Evolutionary conservation across 2,888 invertebrate genomes (phyloP), one percentile per base, ranked within the genome.

Genomic region (Parthenolecanium corni): DNA sequence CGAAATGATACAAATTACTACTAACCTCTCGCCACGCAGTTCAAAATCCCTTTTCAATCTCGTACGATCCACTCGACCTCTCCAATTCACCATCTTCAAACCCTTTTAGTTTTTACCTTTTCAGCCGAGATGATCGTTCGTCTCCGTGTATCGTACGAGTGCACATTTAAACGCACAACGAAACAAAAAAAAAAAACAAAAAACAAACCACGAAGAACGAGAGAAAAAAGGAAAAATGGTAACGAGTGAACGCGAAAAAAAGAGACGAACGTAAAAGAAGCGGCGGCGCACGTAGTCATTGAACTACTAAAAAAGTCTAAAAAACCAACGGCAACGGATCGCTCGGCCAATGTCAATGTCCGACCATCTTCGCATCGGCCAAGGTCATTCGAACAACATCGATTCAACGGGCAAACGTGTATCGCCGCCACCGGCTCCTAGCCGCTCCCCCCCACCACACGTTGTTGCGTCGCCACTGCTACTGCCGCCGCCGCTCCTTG

Each of bases 341-440:
- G 51, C 49, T 61, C 36, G 61, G 51, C 61, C 61, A 61, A 61
- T 61, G 61, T 61, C 61, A 61, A 61, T 61, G 61, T 40, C 61
- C 61, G 61, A 61, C 61, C 61, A 61, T 61, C 61, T 61, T 51
- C 61, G 47, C 61, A 51, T 49, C 61, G 61, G 61, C 61, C 61
- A 61, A 61, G 61, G 61, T 61, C 61, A 61, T 61, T 61, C 51
- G 51, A 51, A 61, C 61, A 61, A 61, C 58, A 23, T 31, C 40
- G 53, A 53, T 18, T n/a, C 14, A n/a, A 18, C 44, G 16, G 44
- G 16, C 44, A 44, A 53, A 36, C 54, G 53, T 54, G 42, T 38
- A 38, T 40, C 16, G 23, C 42, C 54, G 44, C n/a, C 16, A n/a
- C 44, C 44, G 40, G 24, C 38, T 42, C 23, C 54, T 16, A 54